These are phyloP conservation scores for Aquatica leii DNA, from an alignment of 2,888 invertebrate species.

Conservation along the genomic window DNA sequence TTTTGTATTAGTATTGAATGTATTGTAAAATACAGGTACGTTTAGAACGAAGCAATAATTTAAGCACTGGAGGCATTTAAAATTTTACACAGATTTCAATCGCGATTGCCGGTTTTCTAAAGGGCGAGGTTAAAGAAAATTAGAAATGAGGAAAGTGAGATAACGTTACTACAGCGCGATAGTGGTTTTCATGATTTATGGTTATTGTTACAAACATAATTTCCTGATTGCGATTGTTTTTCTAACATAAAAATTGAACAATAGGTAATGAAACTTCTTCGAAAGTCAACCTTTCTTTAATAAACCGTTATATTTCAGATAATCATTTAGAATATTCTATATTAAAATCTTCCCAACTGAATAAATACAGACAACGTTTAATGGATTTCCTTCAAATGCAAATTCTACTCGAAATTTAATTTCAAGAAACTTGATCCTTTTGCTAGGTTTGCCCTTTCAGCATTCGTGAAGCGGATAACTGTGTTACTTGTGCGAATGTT, in stretches of 20 bases:
- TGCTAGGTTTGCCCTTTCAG: slow-evolving; percentile 21
- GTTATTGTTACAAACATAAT: slow-evolving; percentile 11
- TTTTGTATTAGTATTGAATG: too few relatives aligned
- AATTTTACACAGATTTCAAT: too few relatives aligned
- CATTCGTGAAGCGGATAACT: slow-evolving; percentile 22
- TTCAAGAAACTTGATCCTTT: slow-evolving; percentile 20
- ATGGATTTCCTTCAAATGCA: slow-evolving; percentile 13
- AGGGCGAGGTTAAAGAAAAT: slow-evolving; percentile 10
- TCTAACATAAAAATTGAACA: slow-evolving; percentile 5
- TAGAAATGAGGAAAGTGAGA: slow-evolving; percentile 14
- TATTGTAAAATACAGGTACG: too few relatives aligned
- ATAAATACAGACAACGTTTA: neutral
- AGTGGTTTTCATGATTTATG: slow-evolving; percentile 13
- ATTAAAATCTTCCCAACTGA: too few relatives aligned
- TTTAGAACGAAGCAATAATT: too few relatives aligned
- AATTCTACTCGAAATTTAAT: slow-evolving; percentile 16
- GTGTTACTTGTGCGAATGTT: slow-evolving; percentile 26
- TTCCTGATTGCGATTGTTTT: slow-evolving; percentile 17
- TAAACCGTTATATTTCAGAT: too few relatives aligned
- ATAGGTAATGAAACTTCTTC: neutral
- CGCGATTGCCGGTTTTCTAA: neutral
- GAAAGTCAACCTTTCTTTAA: too few relatives aligned
- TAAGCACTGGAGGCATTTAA: too few relatives aligned
- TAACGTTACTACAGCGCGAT: neutral
- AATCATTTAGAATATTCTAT: too few relatives aligned